Evolutionary conservation across 2,888 invertebrate species (phyloP), one percentile per base, ranked within the genome.

Genomic region (Eilema sororculum): DNA sequence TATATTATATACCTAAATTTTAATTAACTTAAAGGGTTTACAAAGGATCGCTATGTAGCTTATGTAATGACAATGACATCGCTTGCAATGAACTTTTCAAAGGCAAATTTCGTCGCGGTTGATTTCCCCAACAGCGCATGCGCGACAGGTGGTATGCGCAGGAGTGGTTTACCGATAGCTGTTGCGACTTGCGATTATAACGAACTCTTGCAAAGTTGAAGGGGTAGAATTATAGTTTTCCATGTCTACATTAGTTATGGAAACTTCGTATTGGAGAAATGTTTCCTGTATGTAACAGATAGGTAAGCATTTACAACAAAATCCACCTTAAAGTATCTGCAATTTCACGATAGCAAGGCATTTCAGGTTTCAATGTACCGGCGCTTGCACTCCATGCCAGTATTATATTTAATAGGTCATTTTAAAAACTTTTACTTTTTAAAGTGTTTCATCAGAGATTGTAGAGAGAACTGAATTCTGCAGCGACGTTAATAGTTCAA

Each of bases 61-160:
- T 22, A 22, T 13, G 28, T 13, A 33, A 37, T 2, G 41, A 3
- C 22, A 24, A 41, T 20, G 37, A 24, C 56, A 9, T 24, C 30
- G 22, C 46, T 20, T 25, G 46, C 30, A 56, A 33, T 16, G 37
- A 63, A 70, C 57, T 67, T 71, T 69, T 67, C 65, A 3, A 60
- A 62, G 78, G 64, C 69, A 22, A 67, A 65, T 77, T 71, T 59
- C n/a, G 71, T 52, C 33, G 56, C 74, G 72, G 72, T 77, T 69
- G 70, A 69, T 69, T 57, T 81, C 78, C n/a, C 56, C 69, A 76
- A 66, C 76, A 70, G 68, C 82, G 80, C 77, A 72, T 75, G 80
- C 81, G 80, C 84, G 80, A 79, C 88, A 87, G 88, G 84, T 88
- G 89, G 86, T 25, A 62, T 75, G 68, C 72, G 74, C 71, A 63